Evolutionary conservation across 1,140 invertebrate genomes (phyloP), one percentile per base, ranked within the genome.

Genomic region (Drosophila asahinai): DNA sequence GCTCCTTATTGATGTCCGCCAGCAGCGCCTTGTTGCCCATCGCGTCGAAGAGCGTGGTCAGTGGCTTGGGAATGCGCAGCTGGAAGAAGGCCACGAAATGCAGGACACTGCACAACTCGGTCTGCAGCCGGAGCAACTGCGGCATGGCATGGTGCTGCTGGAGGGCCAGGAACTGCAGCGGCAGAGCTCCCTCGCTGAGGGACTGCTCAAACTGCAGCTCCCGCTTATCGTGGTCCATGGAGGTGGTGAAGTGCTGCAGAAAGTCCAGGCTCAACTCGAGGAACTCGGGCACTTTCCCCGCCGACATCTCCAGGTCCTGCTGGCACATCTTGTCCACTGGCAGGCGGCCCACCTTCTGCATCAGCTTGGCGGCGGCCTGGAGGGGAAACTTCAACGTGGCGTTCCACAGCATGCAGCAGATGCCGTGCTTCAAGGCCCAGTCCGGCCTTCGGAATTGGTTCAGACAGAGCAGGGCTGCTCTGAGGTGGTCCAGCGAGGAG

Each of bases 291-390:
- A 97, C 93, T 84, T 95, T 94, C 5, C 94, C 93, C 80, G 97
- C 96, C 43, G 95, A 95, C 65, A 98, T 94, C 30, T 96, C 96
- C 59, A 97, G 93, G 76, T 97, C 96, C 92, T 96, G 96, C 42
- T 94, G 92, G 76, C 96, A 97, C 43, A 98, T 94, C 76, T 96
- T 95, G 84, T 98, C 97, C 93, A 97, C 98, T 0, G 97, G 97
- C 59, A 97, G 93, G 93, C 97, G 97, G 12, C 97, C 97, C 12
- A 97, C 95, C 94, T 98, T 98, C 80, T 98, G 97, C 45, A 98
- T 96, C 2, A 99, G 93, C 81, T 96, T 96, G 22, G 96, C 95
- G 22, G 95, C 93, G 1, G 95, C 93, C 93, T 97, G 96, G 86
- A 98, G 95, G 27, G 95, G 94, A 86, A 96, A 96, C 81, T 96